These are phyloP conservation scores for Odiellus spinosus DNA, from an alignment of 2,888 invertebrate genomes.

Conservation along the genomic window DNA sequence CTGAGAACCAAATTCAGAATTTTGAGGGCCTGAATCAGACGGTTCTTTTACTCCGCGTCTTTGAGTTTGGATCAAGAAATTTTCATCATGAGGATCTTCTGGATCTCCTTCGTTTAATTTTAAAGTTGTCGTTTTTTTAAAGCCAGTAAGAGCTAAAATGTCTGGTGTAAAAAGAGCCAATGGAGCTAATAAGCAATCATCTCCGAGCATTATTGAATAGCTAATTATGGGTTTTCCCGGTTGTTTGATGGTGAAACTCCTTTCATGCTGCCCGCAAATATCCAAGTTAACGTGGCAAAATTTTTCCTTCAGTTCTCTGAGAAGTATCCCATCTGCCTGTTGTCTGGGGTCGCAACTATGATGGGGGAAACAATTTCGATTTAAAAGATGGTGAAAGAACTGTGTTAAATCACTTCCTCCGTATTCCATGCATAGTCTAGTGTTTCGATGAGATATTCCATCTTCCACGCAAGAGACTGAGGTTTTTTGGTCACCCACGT, in stretches of 20 bases:
- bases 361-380: conserved; percentile 79
- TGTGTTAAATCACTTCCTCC: conserved; percentile 85
- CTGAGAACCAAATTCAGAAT: conserved; percentile 21
- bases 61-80: conserved; percentile 62
- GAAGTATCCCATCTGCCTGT: conserved; percentile 54
- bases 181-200: conserved; percentile 82
- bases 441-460: conserved; percentile 77
- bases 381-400: conserved; percentile 69
- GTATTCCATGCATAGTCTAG: conserved; percentile 50
- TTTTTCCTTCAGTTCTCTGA: conserved; percentile 70
- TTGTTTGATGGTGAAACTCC: conserved; percentile 27
- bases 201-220: conserved; percentile 50
- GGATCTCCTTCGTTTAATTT: conserved; percentile 51
- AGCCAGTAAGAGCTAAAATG: conserved; percentile 64
- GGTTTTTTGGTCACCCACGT: conserved; percentile 88
- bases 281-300: conserved; percentile 82
- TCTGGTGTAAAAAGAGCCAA: conserved; percentile 72
- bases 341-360: conserved; percentile 47
- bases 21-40: conserved; percentile 27
- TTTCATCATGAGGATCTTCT: conserved; percentile 85
- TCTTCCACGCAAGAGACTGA: conserved; percentile 93
- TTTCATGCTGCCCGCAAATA: conserved; percentile 60
- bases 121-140: conserved; percentile 44
- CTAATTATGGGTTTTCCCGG: conserved; percentile 25
- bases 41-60: conserved; percentile 44